Percentiles rank a stretch among this genome's conserved stretches.
Conservation (phyloP, 2,113 vertebrate species). For the Anas platyrhynchos region DNA sequence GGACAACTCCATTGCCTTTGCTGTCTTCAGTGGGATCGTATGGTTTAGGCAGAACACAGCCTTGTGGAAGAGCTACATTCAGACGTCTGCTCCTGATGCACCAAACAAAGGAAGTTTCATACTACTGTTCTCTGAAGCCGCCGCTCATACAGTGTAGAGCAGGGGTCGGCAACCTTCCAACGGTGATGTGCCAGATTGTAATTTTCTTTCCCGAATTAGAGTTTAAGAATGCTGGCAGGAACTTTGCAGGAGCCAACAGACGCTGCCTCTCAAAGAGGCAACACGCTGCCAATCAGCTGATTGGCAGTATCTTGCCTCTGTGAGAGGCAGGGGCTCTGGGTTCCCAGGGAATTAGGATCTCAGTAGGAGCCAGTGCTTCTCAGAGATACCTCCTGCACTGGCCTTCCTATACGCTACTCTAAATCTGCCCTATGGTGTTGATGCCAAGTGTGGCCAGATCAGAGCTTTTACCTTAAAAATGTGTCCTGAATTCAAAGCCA, state of each 20-base stretch:
- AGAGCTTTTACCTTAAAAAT: neutral
- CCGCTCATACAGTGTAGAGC: neutral
- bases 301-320: constrained; percentile 65
- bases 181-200: constrained; percentile 68
- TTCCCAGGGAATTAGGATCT: neutral
- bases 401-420: neutral
- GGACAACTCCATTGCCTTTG: constrained; percentile 25
- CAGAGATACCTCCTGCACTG: neutral
- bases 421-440: neutral
- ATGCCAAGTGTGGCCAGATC: neutral
- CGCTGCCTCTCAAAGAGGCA: constrained; percentile 65
- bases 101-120: neutral
- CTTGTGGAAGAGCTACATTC: neutral
- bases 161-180: constrained; percentile 73
- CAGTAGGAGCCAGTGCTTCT: neutral
- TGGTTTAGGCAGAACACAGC: neutral
- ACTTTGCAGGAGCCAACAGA: constrained; percentile 71
- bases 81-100: neutral
- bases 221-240: constrained; percentile 73
- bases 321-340: constrained; percentile 48
- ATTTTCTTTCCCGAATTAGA: constrained; percentile 73
- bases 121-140: constrained; percentile 1
- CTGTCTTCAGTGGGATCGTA: neutral
- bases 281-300: constrained; percentile 72
- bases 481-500: neutral